Percentiles rank a stretch among this genome's conserved stretches.
These are phyloP conservation scores for Drosophila maculinotata DNA, from an alignment of 2,888 invertebrate genomes.

Conservation along the genomic window DNA sequence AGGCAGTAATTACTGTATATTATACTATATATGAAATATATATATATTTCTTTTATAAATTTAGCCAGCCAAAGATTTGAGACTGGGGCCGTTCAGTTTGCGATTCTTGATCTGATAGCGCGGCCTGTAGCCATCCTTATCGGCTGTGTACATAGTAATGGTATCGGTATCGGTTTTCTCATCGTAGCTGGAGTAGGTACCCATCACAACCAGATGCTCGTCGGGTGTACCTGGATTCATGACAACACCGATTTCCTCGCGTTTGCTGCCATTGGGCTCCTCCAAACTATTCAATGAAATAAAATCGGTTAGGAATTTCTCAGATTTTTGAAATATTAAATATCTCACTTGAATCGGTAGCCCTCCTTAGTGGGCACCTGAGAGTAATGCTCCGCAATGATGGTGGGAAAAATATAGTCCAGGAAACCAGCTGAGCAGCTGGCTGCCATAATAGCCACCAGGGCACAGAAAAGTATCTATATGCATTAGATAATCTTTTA, in stretches of 20 bases:
- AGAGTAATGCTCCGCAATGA: slow-evolving; percentile 76
- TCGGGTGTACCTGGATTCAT: slow-evolving; percentile 83
- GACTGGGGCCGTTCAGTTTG: slow-evolving; percentile 72
- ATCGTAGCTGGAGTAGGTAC: slow-evolving; percentile 76
- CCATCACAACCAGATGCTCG: slow-evolving; percentile 83
- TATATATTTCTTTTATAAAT: slow-evolving; percentile 15
- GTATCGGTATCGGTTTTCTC: slow-evolving; percentile 81
- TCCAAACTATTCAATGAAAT: slow-evolving; percentile 62
- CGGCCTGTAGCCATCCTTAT: slow-evolving; percentile 84
- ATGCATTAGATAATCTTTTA: slow-evolving; percentile 16
- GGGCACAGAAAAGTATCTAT: slow-evolving; percentile 70
- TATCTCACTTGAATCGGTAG: slow-evolving; percentile 80
- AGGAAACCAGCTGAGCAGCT: slow-evolving; percentile 74
- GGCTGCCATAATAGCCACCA: slow-evolving; percentile 67
- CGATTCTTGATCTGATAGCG: slow-evolving; percentile 81
- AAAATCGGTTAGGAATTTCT: not conserved
- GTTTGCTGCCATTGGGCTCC: slow-evolving; percentile 82
- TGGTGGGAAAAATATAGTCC: slow-evolving; percentile 72
- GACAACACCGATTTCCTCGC: slow-evolving; percentile 83
- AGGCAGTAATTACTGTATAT: too few relatives aligned
- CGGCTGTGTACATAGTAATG: slow-evolving; percentile 84
- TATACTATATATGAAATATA: too few relatives aligned
- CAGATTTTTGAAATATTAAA: not conserved
- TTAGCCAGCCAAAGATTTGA: slow-evolving; percentile 80
- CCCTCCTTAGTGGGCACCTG: slow-evolving; percentile 80